phyloP scores from a whole-genome alignment of 2,797 vertebrate genomes.

The Macropus fuliginosus region DNA sequence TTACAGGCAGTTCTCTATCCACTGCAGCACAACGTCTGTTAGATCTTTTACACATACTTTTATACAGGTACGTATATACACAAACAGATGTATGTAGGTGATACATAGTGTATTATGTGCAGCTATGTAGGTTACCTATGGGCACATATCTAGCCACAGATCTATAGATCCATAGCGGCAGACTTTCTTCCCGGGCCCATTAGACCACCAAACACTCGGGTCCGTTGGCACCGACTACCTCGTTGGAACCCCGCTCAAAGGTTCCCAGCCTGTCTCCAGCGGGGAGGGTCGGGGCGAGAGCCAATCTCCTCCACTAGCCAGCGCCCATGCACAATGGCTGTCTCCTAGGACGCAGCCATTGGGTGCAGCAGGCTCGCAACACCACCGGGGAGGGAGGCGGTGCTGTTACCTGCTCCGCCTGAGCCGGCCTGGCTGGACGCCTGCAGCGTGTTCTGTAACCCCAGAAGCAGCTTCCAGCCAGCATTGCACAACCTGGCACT shows the following conservation, averaged over 20 bases:
- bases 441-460: not conserved
- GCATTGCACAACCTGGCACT: slow-evolving; percentile 8
- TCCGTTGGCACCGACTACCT: not conserved
- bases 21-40: not conserved
- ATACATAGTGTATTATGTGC: not conserved
- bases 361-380: not conserved
- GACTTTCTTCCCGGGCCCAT: not conserved
- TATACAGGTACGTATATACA: not conserved
- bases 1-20: not conserved
- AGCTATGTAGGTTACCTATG: no score
- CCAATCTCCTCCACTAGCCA: not conserved
- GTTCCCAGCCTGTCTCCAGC: not conserved
- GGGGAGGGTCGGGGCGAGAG: not conserved
- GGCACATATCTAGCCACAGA: not conserved
- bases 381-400: not conserved
- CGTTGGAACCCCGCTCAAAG: not conserved
- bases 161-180: not conserved
- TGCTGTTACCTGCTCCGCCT: slow-evolving; percentile 47
- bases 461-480: not conserved
- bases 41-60: not conserved
- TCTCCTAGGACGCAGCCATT: slow-evolving; percentile 1
- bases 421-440: not conserved
- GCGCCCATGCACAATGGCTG: not conserved
- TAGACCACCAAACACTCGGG: not conserved
- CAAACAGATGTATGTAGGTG: not conserved